Evolutionary conservation across 2,113 vertebrate genomes (phyloP).

Genomic region (Oxyura jamaicensis): DNA sequence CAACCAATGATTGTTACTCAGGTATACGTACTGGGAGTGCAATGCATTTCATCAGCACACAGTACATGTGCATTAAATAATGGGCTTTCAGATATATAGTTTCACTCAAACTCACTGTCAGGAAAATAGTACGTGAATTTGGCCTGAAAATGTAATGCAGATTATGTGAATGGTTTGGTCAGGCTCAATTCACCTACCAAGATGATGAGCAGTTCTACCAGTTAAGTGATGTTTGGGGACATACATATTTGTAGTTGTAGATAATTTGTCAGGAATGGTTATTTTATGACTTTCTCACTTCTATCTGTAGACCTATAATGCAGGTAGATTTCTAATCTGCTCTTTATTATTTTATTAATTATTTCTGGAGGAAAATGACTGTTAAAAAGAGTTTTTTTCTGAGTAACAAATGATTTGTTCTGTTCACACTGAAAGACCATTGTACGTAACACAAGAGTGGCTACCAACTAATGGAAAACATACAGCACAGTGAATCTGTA

Average conservation of each 20-base stretch:
- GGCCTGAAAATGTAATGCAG: conserved; percentile 48
- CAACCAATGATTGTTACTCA: not conserved
- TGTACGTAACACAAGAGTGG: not conserved
- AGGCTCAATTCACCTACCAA: conserved; percentile 33
- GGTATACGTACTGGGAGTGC: not conserved
- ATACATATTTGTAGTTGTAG: not conserved
- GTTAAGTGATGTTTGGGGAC: conserved; percentile 49
- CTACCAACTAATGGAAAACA: not conserved
- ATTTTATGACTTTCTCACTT: conserved; percentile 38
- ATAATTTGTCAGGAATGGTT: conserved; percentile 39
- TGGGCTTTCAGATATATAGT: not conserved
- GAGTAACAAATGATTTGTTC: not conserved
- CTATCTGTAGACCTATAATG: not conserved
- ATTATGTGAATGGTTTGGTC: conserved; percentile 27
- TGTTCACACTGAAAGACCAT: not conserved
- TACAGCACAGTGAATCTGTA: not conserved
- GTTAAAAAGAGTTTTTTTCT: not conserved
- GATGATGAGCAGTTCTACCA: conserved; percentile 49
- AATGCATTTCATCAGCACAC: not conserved
- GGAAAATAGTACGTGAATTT: not conserved
- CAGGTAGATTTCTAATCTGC: not conserved
- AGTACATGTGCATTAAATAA: not conserved
- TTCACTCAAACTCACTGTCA: conserved; percentile 4
- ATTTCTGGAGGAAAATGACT: not conserved
- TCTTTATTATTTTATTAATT: conserved; percentile 34